A percentile compares a stretch with the other conserved stretches of the same genome.
Evolutionary conservation across 1,140 invertebrate species (phyloP).

Genomic region (Zaprionus taronus): DNA sequence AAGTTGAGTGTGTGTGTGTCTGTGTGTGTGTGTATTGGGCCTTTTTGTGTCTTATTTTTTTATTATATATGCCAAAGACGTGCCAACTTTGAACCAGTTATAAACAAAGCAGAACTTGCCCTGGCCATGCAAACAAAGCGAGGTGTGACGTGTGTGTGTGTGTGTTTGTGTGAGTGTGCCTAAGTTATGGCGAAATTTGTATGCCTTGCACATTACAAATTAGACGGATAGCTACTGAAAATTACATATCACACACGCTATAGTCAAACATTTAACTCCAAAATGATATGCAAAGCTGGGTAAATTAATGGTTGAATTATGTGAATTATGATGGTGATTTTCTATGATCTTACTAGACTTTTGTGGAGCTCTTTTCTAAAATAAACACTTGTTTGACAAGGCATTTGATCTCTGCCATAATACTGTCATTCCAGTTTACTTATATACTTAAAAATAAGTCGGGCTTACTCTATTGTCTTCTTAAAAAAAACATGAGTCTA

Average conservation of each 20-base stretch:
- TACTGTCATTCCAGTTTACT: background rate
- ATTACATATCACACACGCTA: constrained; percentile 30
- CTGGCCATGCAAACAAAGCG: constrained; percentile 53
- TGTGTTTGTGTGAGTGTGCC: background rate
- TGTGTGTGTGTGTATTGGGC: constrained; percentile 20
- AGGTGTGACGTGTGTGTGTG: constrained; percentile 23
- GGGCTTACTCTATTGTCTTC: background rate
- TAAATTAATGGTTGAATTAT: constrained; percentile 1
- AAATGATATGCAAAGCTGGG: constrained; percentile 22
- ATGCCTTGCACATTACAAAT: constrained; percentile 66
- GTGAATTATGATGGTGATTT: background rate
- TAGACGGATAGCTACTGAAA: constrained; percentile 36
- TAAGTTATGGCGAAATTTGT: constrained; percentile 74
- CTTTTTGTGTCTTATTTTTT: constrained; percentile 39
- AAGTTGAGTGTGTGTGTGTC: constrained; percentile 45
- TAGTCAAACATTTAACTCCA: background rate
- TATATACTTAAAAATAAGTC: background rate
- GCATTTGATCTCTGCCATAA: background rate
- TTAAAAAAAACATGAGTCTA: background rate
- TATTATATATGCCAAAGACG: constrained; percentile 70
- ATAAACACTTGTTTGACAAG: background rate
- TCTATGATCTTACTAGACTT: background rate
- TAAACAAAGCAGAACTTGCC: constrained; percentile 67
- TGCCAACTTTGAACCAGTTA: constrained; percentile 80
- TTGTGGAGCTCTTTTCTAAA: background rate